Percentiles rank a stretch among this genome's conserved stretches.
These are phyloP conservation scores for Drosophila navojoa DNA, from an alignment of 1,140 invertebrate species.

Conservation along the genomic window DNA sequence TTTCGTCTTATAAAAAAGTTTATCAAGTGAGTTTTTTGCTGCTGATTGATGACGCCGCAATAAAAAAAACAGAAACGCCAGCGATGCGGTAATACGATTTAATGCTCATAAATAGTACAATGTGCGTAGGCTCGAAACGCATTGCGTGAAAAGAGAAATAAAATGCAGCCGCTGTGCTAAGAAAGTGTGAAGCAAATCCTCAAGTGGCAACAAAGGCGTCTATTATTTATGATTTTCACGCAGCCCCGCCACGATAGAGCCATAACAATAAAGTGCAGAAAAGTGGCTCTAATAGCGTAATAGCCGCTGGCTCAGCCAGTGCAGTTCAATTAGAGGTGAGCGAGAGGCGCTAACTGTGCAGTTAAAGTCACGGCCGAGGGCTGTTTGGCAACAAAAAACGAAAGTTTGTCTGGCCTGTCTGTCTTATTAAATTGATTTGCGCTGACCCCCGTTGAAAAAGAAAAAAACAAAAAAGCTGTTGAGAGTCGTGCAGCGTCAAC, in stretches of 20 bases:
- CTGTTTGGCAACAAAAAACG: constrained; percentile 50
- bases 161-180: constrained; percentile 56
- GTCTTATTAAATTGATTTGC: constrained; percentile 63
- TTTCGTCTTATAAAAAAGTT: constrained; percentile 5
- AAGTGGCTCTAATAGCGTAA: constrained; percentile 43
- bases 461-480: no score
- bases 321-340: constrained; percentile 24
- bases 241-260: constrained; percentile 52
- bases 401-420: constrained; percentile 42
- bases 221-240: constrained; percentile 39
- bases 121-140: constrained; percentile 58
- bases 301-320: constrained; percentile 7
- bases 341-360: constrained; percentile 51
- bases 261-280: constrained; percentile 70
- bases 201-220: constrained; percentile 63
- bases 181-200: constrained; percentile 73
- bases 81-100: constrained; percentile 71
- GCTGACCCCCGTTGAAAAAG: constrained; percentile 29
- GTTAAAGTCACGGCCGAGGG: constrained; percentile 55
- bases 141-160: constrained; percentile 61
- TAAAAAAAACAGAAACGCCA: constrained; percentile 66
- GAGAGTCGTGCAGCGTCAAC: background rate
- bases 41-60: constrained; percentile 75
- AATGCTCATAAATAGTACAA: constrained; percentile 69
- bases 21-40: constrained; percentile 15